A percentile compares a stretch with the other conserved stretches of the same genome.
These are phyloP conservation scores for Lutjanus erythropterus DNA, from an alignment of 2,113 vertebrate genomes.

Conservation along the genomic window DNA sequence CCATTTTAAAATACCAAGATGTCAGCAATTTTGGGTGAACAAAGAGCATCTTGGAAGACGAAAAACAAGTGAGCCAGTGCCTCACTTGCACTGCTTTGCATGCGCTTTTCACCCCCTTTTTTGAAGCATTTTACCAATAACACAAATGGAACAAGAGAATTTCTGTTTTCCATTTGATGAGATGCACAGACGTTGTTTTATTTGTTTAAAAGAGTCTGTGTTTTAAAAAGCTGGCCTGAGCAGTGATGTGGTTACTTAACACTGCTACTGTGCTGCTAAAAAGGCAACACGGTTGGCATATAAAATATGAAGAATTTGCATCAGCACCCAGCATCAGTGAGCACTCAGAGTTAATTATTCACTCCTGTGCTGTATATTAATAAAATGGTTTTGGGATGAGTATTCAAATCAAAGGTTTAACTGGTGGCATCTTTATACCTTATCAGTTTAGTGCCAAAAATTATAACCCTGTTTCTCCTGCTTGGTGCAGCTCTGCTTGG, in stretches of 20 bases:
- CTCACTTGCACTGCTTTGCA: neutral
- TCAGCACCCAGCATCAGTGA: neutral
- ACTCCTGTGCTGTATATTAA: slow-evolving; percentile 4
- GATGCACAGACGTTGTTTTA: neutral
- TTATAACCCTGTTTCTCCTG: too few relatives aligned
- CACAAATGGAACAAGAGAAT: neutral
- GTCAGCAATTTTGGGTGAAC: slow-evolving; percentile 42
- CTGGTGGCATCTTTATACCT: neutral
- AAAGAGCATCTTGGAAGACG: slow-evolving; percentile 12
- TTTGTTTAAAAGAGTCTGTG: neutral
- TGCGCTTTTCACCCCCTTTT: neutral
- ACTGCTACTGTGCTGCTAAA: neutral
- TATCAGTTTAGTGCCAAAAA: neutral
- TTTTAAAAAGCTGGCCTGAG: neutral
- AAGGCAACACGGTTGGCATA: neutral
- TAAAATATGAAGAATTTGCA: slow-evolving; percentile 47
- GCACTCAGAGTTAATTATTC: slow-evolving; percentile 54
- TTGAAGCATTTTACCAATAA: slow-evolving; percentile 1
- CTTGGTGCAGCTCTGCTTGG: too few relatives aligned
- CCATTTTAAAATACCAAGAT: slow-evolving; percentile 38
- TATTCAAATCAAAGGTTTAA: neutral
- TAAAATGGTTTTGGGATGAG: neutral
- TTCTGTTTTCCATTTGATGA: neutral
- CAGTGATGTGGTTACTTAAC: neutral
- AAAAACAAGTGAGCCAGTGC: slow-evolving; percentile 1